Base-by-base conservation (phyloP, 1,140 invertebrate species). In the Drosophila pandora region DNA sequence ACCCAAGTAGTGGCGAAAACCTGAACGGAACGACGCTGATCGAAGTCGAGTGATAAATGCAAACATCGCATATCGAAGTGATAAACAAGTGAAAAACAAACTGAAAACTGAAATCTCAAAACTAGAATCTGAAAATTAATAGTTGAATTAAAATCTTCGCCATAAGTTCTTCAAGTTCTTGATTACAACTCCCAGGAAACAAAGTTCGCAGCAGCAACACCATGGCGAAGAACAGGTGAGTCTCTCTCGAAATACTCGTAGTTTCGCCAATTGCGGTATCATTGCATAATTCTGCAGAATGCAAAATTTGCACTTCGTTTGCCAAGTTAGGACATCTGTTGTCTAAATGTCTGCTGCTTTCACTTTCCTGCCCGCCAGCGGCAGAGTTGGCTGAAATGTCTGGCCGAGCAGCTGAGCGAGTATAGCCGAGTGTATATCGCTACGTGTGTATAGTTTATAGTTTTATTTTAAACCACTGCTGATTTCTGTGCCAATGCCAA, bases 211-310 rank as follows among this genome's bases (percentile, higher is more conserved):
- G 0, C 50, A 69, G 49, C 25, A 48, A 45, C 61, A 85, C 56
- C 56, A 82, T 85, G 41, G 81, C 87, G 55, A 57, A 45, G 62
- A 85, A 85, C 52, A 48, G 78, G 81, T 85, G 55, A 85, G 81
- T 80, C 25, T 47, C 13, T 50, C 13, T 50, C 30, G 22, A 6
- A 41, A 25, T 68, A 41, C 17, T 37, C 12, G 9, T n/a, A 6
- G 6, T 37, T 23, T 34, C 17, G 30, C 32, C 41, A 28, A 41
- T 55, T 55, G 30, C 25, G 17, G 39, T 47, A 9, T 3, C 17
- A 28, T 69, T 69, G 65, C 65, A 69, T 69, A 69, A 69, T 32
- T 32, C 32, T 30, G 59, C 50, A 43, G 34, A 61, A 43, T 63
- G 41, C 52, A 45, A 23, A 62, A 13, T 48, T 41, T 59, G 55